Evolutionary conservation across 2,888 invertebrate species (phyloP).

Genomic region (Limulus polyphemus): DNA sequence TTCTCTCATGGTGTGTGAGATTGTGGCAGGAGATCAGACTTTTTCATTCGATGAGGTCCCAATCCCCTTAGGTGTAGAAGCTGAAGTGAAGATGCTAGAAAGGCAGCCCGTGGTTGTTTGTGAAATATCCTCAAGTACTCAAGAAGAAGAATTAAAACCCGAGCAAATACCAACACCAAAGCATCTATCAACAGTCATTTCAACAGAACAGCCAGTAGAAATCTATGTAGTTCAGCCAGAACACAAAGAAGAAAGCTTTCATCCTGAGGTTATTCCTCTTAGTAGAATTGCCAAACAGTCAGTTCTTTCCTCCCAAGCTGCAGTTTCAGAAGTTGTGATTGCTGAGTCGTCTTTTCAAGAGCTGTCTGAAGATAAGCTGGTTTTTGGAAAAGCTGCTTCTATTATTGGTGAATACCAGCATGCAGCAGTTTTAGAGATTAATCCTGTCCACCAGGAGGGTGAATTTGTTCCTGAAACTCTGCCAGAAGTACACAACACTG

Average conservation of each 20-base stretch:
- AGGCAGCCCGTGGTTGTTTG: conserved; percentile 12
- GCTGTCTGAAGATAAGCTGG: conserved; percentile 4
- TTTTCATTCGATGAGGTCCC: not conserved
- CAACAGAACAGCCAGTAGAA: conserved; percentile 10
- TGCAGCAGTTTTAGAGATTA: conserved; percentile 22
- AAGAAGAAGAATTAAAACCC: conserved; percentile 33
- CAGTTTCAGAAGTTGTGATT: conserved; percentile 13
- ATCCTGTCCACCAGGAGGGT: conserved; percentile 17
- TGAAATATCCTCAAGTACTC: conserved; percentile 21
- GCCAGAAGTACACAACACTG: conserved; percentile 26
- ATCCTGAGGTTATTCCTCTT: conserved; percentile 1
- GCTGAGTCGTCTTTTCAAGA: conserved; percentile 6
- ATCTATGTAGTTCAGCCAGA: conserved; percentile 7
- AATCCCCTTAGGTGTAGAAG: not conserved
- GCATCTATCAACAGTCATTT: conserved; percentile 3
- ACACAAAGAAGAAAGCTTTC: conserved; percentile 11
- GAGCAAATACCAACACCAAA: conserved; percentile 9
- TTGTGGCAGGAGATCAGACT: not conserved
- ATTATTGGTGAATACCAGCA: conserved; percentile 12
- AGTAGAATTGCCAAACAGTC: conserved; percentile 7
- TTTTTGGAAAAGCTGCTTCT: conserved; percentile 5
- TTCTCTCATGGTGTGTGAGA: not conserved
- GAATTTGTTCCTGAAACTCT: conserved; percentile 23
- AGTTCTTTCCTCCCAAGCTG: conserved; percentile 10
- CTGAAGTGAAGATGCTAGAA: conserved; percentile 4